Base-by-base conservation (phyloP, 2,888 invertebrate genomes). In the Drosophila macrospina region DNA sequence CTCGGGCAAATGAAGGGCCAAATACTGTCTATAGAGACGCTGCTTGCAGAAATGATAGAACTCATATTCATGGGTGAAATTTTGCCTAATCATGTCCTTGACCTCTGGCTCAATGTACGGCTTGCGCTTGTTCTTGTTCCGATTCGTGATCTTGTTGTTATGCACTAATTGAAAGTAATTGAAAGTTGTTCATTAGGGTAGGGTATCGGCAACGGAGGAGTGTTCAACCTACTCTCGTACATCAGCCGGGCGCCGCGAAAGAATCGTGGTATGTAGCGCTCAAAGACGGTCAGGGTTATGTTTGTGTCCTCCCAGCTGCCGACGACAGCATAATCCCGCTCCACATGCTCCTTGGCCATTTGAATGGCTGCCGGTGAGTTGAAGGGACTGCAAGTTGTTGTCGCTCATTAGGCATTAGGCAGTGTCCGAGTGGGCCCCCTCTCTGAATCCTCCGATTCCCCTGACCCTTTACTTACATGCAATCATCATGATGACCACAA, bases 31-130 rank as follows among this genome's bases (percentile, higher is more conserved):
- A 88, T 97, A 95, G 15, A 97, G 93, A 81, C 97, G 93, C 90
- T 97, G 97, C 83, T 95, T 95, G 91, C 97, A 97, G 91, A 97
- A 97, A 89, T 97, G 95, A 91, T 97, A 97, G 91, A 97, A 97
- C 87, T 97, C 97, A 10, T 97, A 96, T 92, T 97, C 97, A 52
- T 95, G 93, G 0, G 97, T 97, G 91, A 97, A 97, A 92, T 97
- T 97, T 42, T 93, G 94, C 74, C 96, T 93, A 5, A 97, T 96
- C 56, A 97, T 94, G 28, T 96, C 80, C 70, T 85, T 89, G 55
- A 90, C 90, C 60, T 89, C 88, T 0, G 74, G 80, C 50, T 90
- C 86, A 34, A 89, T 77, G 42, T 60, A 77, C 0, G 97, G 97
- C 89, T 97, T 97, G 93, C 96, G 97, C 30, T 95, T 94, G 91